Percentiles rank a stretch among this genome's conserved stretches.
phyloP scores from a whole-genome alignment of 2,113 vertebrate species.

The Microtus montanus region DNA sequence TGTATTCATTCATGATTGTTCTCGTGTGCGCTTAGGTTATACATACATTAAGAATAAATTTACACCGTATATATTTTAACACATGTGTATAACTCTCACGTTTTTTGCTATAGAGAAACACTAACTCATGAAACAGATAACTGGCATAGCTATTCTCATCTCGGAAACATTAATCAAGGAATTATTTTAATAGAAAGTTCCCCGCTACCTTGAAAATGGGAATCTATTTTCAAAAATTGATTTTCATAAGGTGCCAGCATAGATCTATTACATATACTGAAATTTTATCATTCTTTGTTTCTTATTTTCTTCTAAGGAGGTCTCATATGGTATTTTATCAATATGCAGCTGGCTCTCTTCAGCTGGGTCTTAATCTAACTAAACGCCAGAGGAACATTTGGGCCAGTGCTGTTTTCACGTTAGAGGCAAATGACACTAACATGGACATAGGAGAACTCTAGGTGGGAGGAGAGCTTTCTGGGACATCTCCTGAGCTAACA shows the following conservation, averaged over 20 bases:
- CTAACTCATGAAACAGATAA: not conserved
- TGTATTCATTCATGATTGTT: not conserved
- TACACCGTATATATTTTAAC: too few relatives aligned
- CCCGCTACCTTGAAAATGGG: conserved; percentile 10
- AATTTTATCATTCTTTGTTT: not conserved
- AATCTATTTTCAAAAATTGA: conserved; percentile 53
- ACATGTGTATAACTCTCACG: not conserved
- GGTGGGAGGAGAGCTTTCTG: not conserved
- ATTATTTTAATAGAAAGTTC: conserved; percentile 40
- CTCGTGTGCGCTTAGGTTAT: not conserved
- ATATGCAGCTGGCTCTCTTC: not conserved
- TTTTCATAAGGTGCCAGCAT: conserved; percentile 14
- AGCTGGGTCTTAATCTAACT: not conserved
- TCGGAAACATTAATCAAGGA: not conserved
- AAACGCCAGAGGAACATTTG: not conserved
- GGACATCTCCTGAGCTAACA: not conserved
- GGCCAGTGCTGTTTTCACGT: not conserved
- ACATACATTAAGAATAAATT: not conserved
- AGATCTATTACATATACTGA: not conserved
- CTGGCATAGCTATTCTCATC: not conserved
- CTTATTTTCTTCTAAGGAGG: not conserved
- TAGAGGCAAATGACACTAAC: not conserved
- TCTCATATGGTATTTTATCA: conserved; percentile 11
- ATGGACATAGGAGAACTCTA: not conserved
- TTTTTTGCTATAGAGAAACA: not conserved